phyloP scores from a whole-genome alignment of 2,797 vertebrate species.

The Hypotaenidia philippensis region DNA sequence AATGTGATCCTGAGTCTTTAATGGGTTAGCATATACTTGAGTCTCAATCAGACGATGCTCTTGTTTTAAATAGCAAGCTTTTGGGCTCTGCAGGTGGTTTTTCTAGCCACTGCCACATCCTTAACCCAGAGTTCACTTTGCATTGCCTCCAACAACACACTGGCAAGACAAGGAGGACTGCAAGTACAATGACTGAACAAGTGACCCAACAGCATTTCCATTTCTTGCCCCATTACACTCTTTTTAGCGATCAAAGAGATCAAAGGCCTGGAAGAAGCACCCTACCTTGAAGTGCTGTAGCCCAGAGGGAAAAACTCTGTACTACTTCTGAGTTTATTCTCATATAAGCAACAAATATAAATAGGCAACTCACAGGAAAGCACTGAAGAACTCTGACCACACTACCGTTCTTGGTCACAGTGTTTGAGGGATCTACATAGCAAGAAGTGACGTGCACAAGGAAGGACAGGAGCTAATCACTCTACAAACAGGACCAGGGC shows the following conservation, averaged over 20 bases:
- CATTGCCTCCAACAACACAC: neutral
- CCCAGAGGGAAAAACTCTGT: neutral
- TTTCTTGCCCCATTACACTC: slow-evolving; percentile 12
- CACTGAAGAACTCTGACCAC: neutral
- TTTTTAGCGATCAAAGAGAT: neutral
- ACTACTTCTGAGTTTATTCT: neutral
- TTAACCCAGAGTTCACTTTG: neutral
- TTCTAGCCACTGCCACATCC: neutral
- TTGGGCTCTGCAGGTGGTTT: neutral
- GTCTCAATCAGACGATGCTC: neutral
- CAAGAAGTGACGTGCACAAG: neutral
- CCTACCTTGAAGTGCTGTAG: neutral
- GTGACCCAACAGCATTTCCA: neutral
- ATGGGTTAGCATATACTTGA: neutral
- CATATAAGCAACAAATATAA: neutral
- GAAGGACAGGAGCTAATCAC: neutral
- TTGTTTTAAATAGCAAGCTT: neutral
- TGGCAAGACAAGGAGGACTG: neutral
- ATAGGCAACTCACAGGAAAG: neutral
- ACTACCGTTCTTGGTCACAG: neutral
- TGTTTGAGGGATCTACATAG: neutral
- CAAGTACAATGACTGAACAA: neutral
- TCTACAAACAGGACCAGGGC: neutral
- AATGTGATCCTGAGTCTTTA: neutral
- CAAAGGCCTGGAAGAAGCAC: neutral